Conservation (phyloP, 1,140 invertebrate species). For the Procambarus clarkii region DNA sequence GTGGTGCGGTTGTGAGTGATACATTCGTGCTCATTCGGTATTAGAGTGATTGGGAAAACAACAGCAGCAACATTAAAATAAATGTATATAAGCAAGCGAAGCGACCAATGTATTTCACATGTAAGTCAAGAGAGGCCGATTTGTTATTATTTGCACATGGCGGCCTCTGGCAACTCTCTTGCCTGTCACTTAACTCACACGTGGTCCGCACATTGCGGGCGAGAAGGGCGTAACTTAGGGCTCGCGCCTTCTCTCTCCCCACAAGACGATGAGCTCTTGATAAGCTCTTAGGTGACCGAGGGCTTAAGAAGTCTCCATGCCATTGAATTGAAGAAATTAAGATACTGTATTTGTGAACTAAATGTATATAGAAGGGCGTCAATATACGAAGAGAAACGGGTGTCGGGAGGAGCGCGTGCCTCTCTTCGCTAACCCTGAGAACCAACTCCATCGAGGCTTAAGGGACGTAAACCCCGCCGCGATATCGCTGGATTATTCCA, state of each 20-base stretch:
- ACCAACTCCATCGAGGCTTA: neutral
- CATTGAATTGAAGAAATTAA: no score
- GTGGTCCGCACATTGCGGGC: slow-evolving; percentile 13
- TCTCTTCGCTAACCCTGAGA: slow-evolving; percentile 17
- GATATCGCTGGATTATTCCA: neutral
- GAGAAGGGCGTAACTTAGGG: neutral
- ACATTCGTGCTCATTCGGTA: no score
- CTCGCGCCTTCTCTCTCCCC: neutral
- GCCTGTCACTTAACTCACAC: slow-evolving; percentile 33
- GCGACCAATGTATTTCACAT: neutral
- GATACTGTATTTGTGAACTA: neutral
- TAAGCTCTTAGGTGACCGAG: neutral
- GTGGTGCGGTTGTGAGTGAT: no score
- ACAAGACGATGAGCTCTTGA: neutral
- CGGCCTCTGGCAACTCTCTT: neutral
- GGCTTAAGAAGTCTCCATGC: no score
- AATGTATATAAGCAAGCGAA: neutral
- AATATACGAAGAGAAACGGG: neutral
- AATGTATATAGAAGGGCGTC: neutral
- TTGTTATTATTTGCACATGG: neutral
- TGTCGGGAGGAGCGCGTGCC: neutral
- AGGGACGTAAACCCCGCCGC: neutral
- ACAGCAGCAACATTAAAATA: neutral
- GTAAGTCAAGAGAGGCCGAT: neutral
- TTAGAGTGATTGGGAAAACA: no score